Conservation (phyloP, 2,113 vertebrate genomes). For the Picathartes gymnocephalus region DNA sequence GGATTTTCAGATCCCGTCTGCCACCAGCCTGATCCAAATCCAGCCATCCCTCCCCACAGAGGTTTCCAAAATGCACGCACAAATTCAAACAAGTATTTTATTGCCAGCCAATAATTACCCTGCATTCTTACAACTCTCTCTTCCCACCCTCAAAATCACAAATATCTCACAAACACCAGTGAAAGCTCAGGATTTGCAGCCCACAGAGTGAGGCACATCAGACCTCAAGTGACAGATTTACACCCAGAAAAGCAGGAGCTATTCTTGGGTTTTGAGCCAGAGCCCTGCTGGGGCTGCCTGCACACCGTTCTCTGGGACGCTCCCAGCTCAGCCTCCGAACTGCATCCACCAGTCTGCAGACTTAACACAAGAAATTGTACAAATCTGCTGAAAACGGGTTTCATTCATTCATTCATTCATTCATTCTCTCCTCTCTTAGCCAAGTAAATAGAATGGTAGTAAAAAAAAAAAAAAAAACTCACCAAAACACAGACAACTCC, state of each 20-base stretch:
- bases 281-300: background rate
- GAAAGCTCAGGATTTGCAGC: background rate
- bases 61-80: background rate
- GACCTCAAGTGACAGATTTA: background rate
- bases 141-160: background rate
- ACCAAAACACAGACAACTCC: background rate
- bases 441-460: background rate
- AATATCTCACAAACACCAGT: background rate
- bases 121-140: background rate
- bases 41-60: background rate
- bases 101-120: background rate
- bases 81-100: background rate
- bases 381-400: background rate
- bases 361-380: background rate
- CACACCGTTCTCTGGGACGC: fast-evolving
- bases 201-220: background rate
- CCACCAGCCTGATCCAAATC: background rate
- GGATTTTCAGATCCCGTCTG: background rate
- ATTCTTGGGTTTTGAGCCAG: background rate
- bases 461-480: background rate
- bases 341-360: background rate
- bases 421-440: background rate
- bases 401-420: background rate
- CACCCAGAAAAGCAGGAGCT: background rate
- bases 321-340: background rate